Percentiles rank a stretch among this genome's conserved stretches.
phyloP scores from a whole-genome alignment of 2,113 vertebrate species.

The Notechis scutatus region DNA sequence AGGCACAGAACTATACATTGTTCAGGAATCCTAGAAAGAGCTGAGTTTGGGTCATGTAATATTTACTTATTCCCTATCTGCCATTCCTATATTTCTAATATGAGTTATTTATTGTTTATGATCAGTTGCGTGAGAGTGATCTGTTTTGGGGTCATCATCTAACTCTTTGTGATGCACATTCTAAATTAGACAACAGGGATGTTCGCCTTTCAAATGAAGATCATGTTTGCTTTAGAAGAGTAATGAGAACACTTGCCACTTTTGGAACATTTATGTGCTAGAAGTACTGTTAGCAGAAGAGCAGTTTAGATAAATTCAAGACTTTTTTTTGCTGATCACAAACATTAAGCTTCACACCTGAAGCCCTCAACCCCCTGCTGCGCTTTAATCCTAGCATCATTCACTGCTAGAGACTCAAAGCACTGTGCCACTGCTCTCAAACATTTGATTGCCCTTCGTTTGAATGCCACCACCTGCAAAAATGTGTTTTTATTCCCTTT shows the following conservation, averaged over 20 bases:
- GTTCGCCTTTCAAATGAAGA: slow-evolving; percentile 82
- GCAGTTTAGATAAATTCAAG: slow-evolving; percentile 88
- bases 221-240: slow-evolving; percentile 84
- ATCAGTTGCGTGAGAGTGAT: slow-evolving; percentile 33
- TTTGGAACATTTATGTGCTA: slow-evolving; percentile 85
- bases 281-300: slow-evolving; percentile 88
- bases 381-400: slow-evolving; percentile 89
- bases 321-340: slow-evolving; percentile 80
- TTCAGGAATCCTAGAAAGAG: neutral
- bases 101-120: neutral
- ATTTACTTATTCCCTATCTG: neutral
- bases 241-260: slow-evolving; percentile 83
- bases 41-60: neutral
- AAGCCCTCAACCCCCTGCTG: slow-evolving; percentile 83
- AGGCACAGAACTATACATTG: slow-evolving; percentile 38
- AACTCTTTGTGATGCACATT: slow-evolving; percentile 78
- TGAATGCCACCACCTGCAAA: slow-evolving; percentile 93
- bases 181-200: slow-evolving; percentile 77
- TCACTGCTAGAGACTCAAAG: slow-evolving; percentile 82
- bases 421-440: slow-evolving; percentile 83
- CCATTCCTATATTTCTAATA: neutral
- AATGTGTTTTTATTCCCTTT: slow-evolving; percentile 88
- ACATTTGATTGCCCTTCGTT: slow-evolving; percentile 88
- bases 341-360: slow-evolving; percentile 89
- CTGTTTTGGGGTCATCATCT: slow-evolving; percentile 74